Conservation (phyloP, 2,113 vertebrate species). For the Accipiter virgatus region DNA sequence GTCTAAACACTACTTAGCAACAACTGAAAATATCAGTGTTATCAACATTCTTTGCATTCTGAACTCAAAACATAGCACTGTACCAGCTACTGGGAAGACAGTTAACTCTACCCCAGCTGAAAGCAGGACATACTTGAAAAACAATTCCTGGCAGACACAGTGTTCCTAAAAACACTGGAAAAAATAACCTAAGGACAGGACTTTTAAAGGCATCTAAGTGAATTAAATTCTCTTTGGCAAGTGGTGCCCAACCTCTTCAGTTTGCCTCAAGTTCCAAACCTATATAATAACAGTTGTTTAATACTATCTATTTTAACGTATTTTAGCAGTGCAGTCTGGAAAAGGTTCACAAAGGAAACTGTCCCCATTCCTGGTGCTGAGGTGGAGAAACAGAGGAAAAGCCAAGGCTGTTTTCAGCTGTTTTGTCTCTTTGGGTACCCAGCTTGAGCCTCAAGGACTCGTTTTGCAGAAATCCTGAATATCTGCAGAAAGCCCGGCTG, state of each 20-base stretch:
- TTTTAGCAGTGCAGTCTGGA: not conserved
- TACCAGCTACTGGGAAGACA: too few species aligned
- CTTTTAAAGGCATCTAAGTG: not conserved
- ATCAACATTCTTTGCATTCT: too few species aligned
- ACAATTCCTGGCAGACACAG: not conserved
- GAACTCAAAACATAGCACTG: too few species aligned
- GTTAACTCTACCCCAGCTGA: too few species aligned
- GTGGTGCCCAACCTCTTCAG: not conserved
- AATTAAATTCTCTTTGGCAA: not conserved
- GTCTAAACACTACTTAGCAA: too few species aligned
- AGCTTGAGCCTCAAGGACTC: not conserved
- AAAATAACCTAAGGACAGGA: not conserved
- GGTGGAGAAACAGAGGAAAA: not conserved
- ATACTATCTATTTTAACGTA: not conserved
- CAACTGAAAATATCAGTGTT: too few species aligned
- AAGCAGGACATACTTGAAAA: not conserved
- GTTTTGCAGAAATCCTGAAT: not conserved
- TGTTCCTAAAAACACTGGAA: not conserved
- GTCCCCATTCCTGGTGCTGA: not conserved
- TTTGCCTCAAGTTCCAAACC: not conserved
- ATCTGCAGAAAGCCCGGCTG: not conserved
- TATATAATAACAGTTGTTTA: not conserved
- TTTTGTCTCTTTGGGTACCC: not conserved
- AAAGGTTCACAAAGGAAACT: not conserved
- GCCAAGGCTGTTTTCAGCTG: not conserved